A percentile compares a stretch with the other conserved stretches of the same genome.
phyloP scores from a whole-genome alignment of 2,113 vertebrate genomes.

The Macquaria ambigua region DNA sequence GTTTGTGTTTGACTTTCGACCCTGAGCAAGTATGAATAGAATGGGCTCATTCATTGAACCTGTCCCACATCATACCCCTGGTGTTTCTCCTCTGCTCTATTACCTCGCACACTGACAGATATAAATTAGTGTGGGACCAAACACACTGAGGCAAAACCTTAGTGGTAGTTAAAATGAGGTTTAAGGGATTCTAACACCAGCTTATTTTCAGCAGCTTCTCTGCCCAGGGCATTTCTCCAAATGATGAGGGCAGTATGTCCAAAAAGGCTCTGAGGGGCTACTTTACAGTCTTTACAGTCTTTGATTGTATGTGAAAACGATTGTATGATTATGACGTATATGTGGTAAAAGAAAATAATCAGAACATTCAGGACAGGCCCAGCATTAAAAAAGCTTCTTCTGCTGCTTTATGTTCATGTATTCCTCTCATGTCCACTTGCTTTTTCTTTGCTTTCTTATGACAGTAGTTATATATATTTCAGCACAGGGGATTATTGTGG shows the following conservation, averaged over 20 bases:
- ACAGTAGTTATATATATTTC: constrained; percentile 52
- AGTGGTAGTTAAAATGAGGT: constrained; percentile 54
- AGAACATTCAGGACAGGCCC: not conserved
- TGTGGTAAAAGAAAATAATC: not conserved
- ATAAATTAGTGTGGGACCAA: constrained; percentile 47
- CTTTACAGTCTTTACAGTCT: too few relatives aligned
- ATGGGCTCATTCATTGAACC: constrained; percentile 54
- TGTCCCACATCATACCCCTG: constrained; percentile 35
- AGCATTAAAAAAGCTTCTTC: not conserved
- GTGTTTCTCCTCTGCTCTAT: constrained; percentile 58
- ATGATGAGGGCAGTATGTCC: constrained; percentile 8
- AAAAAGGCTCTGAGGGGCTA: constrained; percentile 4
- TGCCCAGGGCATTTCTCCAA: constrained; percentile 37
- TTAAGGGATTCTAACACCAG: constrained; percentile 48
- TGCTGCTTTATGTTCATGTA: constrained; percentile 12
- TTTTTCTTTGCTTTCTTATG: constrained; percentile 42
- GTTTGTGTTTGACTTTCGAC: constrained; percentile 66
- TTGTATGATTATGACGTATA: not conserved
- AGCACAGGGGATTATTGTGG: constrained; percentile 57
- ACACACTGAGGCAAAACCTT: constrained; percentile 22
- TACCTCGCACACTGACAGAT: constrained; percentile 56
- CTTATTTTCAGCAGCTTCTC: constrained; percentile 41
- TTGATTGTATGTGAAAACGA: constrained; percentile 10
- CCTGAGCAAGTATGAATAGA: constrained; percentile 52
- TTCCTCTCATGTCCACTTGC: constrained; percentile 32